phyloP scores from a whole-genome alignment of 2,797 vertebrate genomes.

The Phataginus tricuspis region DNA sequence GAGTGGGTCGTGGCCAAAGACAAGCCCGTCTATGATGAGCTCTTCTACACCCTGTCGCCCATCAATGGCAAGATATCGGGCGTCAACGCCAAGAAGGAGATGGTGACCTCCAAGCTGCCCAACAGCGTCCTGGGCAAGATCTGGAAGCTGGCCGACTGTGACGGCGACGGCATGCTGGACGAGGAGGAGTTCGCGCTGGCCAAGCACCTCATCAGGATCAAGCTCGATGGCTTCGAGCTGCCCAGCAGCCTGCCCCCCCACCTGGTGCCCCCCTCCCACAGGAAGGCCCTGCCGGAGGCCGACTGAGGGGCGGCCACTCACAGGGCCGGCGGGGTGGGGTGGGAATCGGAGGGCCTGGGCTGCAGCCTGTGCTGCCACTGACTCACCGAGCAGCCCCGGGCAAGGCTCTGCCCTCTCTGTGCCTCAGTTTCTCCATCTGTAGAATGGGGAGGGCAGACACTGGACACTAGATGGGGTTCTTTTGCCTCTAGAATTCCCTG shows the following conservation, averaged over 20 bases:
- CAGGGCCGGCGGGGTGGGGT: background rate
- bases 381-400: background rate
- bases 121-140: conserved; percentile 98
- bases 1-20: conserved; percentile 98
- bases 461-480: background rate
- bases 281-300: conserved; percentile 87
- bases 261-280: conserved; percentile 94
- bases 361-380: background rate
- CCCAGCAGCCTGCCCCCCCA: conserved; percentile 92
- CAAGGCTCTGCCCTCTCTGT: background rate
- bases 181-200: conserved; percentile 98
- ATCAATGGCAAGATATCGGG: conserved; percentile 97
- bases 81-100: conserved; percentile 96
- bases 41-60: conserved; percentile 97
- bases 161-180: conserved; percentile 96
- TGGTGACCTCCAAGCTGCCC: conserved; percentile 97
- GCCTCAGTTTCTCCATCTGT: conserved; percentile 29
- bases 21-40: conserved; percentile 97
- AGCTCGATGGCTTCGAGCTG: conserved; percentile 96
- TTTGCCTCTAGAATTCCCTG: conserved; percentile 40
- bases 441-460: background rate
- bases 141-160: conserved; percentile 97
- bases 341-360: background rate
- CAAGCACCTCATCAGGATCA: conserved; percentile 97
- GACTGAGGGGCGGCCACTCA: conserved; percentile 71